These are phyloP conservation scores for Xiphophorus birchmanni DNA, from an alignment of 2,797 vertebrate genomes.

Conservation along the genomic window DNA sequence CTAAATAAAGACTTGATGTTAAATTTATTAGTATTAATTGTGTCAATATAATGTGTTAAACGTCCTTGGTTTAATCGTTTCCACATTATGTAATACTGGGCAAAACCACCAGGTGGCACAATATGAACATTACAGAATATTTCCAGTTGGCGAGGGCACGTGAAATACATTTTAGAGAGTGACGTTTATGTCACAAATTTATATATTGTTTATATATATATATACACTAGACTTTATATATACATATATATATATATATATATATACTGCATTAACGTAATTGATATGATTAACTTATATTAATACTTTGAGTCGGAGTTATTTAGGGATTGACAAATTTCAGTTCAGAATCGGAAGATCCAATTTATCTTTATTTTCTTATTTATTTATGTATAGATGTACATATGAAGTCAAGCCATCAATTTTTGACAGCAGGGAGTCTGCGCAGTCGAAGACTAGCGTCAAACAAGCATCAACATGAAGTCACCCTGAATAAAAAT, in stretches of 20 bases:
- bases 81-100: slow-evolving; percentile 17
- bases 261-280: background rate
- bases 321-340: background rate
- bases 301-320: background rate
- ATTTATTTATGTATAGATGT: background rate
- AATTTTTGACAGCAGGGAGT: slow-evolving; percentile 34
- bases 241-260: background rate
- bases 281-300: background rate
- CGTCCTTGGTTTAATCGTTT: slow-evolving; percentile 31
- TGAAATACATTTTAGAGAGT: background rate
- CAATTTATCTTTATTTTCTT: background rate
- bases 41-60: slow-evolving; percentile 1
- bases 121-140: background rate
- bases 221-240: too few species aligned
- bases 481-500: background rate
- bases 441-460: slow-evolving; percentile 49
- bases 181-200: background rate
- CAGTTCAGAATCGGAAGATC: background rate
- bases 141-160: background rate
- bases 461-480: slow-evolving; percentile 24
- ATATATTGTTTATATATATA: background rate
- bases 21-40: slow-evolving; percentile 7
- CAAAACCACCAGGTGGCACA: slow-evolving; percentile 57
- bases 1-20: background rate
- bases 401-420: slow-evolving; percentile 15